Percentiles rank a stretch among this genome's conserved stretches.
Conservation (phyloP, 2,888 invertebrate genomes). For the Heterodera filipjevi region DNA sequence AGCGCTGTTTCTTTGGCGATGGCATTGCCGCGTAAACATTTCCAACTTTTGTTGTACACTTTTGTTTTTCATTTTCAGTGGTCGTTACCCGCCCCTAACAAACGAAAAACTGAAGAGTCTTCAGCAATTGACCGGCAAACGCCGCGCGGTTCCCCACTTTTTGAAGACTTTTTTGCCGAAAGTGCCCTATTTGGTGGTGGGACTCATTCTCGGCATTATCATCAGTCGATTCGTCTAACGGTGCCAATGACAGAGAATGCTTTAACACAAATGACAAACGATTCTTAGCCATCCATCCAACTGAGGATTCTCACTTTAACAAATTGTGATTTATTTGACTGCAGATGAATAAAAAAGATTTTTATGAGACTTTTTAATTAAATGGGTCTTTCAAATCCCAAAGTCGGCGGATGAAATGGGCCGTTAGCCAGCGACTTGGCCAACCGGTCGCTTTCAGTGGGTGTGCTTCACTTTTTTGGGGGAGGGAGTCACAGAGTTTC, state of each 20-base stretch:
- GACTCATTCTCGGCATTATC: conserved; percentile 32
- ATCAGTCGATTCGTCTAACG: conserved; percentile 12
- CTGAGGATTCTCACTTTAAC: not conserved
- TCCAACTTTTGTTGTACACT: conserved; percentile 11
- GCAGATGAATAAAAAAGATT: too few relatives aligned
- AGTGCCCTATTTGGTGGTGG: conserved; percentile 34
- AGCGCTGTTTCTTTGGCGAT: conserved; percentile 61
- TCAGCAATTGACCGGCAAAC: conserved; percentile 44
- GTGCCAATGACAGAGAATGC: not conserved
- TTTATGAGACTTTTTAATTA: too few relatives aligned
- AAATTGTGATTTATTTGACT: not conserved
- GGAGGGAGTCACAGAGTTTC: not conserved
- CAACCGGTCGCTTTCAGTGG: not conserved
- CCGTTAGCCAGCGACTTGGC: not conserved
- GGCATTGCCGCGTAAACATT: conserved; percentile 50
- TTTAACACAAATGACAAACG: not conserved
- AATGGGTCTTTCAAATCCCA: too few relatives aligned
- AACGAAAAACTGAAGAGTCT: conserved; percentile 51
- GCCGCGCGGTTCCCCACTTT: conserved; percentile 30
- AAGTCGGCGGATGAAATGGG: too few relatives aligned
- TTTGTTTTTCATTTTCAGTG: conserved; percentile 40
- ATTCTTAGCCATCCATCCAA: conserved; percentile 2
- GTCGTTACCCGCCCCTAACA: conserved; percentile 56
- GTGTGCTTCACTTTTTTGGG: not conserved
- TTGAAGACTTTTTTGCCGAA: conserved; percentile 13